Percentiles rank a stretch among this genome's conserved stretches.
phyloP scores from a whole-genome alignment of 2,797 vertebrate genomes.

The Paratrypauchen microcephalus region DNA sequence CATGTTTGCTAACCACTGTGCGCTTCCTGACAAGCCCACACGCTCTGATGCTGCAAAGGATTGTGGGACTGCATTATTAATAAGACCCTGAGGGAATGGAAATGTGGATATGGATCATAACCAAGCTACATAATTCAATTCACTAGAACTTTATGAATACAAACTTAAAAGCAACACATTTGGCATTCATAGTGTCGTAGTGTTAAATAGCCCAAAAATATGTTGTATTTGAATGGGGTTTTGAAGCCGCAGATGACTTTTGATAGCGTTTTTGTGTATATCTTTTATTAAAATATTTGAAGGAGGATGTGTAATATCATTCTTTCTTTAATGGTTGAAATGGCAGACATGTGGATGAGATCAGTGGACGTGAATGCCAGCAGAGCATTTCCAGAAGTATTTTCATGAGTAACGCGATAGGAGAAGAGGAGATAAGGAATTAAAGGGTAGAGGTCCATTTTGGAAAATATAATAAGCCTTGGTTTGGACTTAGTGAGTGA shows the following conservation, averaged over 20 bases:
- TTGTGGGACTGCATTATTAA: conserved; percentile 61
- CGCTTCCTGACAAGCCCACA: conserved; percentile 31
- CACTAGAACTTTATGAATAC: conserved; percentile 46
- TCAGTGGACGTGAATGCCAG: conserved; percentile 1
- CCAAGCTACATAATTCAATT: conserved; percentile 44
- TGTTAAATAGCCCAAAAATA: conserved; percentile 7
- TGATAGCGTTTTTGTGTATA: conserved; percentile 1
- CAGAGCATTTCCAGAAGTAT: neutral
- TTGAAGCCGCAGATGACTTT: conserved; percentile 6
- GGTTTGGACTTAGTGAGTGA: neutral
- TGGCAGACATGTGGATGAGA: neutral
- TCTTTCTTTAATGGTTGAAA: conserved; percentile 5
- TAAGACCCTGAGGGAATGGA: conserved; percentile 52
- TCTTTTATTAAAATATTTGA: neutral
- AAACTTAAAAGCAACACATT: conserved; percentile 18
- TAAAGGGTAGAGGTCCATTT: neutral
- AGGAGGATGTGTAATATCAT: neutral
- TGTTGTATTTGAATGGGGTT: conserved; percentile 3
- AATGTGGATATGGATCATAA: conserved; percentile 47
- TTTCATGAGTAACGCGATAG: neutral
- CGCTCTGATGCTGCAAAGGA: conserved; percentile 43
- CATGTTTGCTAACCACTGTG: conserved; percentile 46
- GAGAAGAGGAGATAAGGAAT: neutral
- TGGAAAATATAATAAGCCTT: neutral
- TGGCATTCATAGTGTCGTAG: conserved; percentile 9